Percentiles rank a stretch among this genome's conserved stretches.
These are phyloP conservation scores for Acromyrmex heyeri DNA, from an alignment of 1,140 invertebrate species.

Conservation along the genomic window DNA sequence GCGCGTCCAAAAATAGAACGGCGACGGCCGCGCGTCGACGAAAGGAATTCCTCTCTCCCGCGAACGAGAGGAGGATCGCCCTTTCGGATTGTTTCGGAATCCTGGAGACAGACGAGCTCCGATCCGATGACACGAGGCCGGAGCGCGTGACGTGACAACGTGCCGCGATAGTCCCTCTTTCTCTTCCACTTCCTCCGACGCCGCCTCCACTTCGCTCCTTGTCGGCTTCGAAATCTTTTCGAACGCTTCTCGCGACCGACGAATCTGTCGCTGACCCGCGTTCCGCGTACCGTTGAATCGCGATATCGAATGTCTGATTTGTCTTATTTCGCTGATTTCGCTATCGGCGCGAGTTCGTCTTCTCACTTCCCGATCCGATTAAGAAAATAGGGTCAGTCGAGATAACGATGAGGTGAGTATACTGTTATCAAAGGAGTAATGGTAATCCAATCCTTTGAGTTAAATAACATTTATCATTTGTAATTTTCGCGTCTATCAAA, in stretches of 20 bases:
- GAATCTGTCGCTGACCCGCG: not conserved
- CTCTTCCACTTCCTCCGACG: not conserved
- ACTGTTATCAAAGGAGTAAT: no score
- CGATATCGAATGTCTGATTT: constrained; percentile 30
- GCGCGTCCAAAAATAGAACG: constrained; percentile 56
- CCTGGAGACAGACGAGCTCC: not conserved
- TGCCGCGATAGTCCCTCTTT: not conserved
- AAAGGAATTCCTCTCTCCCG: constrained; percentile 23
- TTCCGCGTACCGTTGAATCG: constrained; percentile 4
- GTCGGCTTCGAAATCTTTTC: not conserved
- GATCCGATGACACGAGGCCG: constrained; percentile 37
- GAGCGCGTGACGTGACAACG: constrained; percentile 37
- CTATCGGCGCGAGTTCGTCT: not conserved
- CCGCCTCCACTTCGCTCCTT: not conserved
- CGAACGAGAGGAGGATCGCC: no score
- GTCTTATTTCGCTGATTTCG: not conserved
- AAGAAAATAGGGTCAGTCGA: constrained; percentile 6
- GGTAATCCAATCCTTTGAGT: no score
- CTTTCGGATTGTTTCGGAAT: not conserved
- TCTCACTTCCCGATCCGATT: not conserved
- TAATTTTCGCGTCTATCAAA: no score
- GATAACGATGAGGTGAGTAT: constrained; percentile 17
- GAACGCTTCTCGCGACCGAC: not conserved
- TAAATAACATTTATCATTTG: no score
- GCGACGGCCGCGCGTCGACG: constrained; percentile 11